Evolutionary conservation across 2,113 vertebrate species (phyloP).

Genomic region (Ahaetulla prasina): DNA sequence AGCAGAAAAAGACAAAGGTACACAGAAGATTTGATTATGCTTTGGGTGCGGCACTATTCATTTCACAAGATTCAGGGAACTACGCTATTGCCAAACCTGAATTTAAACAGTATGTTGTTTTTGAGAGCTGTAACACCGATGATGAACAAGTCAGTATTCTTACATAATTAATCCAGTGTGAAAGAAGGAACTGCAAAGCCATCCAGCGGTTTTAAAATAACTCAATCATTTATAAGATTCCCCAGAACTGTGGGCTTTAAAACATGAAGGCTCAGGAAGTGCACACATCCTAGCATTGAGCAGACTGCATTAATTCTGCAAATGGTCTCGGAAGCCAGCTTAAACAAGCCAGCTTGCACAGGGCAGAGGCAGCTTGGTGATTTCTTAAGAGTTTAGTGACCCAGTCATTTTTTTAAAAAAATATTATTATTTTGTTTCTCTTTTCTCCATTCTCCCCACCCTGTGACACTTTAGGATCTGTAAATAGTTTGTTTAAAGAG

Average conservation of each 20-base stretch:
- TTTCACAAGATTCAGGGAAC: slow-evolving; percentile 72
- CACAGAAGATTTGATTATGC: slow-evolving; percentile 82
- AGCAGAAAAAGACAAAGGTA: slow-evolving; percentile 79
- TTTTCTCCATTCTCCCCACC: neutral
- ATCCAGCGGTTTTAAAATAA: slow-evolving; percentile 81
- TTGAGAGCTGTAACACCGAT: slow-evolving; percentile 78
- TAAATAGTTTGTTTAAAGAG: slow-evolving; percentile 21
- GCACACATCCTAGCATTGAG: slow-evolving; percentile 60
- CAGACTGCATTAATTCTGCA: slow-evolving; percentile 59
- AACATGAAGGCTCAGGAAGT: slow-evolving; percentile 69
- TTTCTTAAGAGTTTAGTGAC: slow-evolving; percentile 14
- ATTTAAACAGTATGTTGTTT: slow-evolving; percentile 86
- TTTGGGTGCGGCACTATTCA: slow-evolving; percentile 84
- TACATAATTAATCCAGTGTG: slow-evolving; percentile 83
- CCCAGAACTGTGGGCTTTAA: slow-evolving; percentile 70
- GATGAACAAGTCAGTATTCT: slow-evolving; percentile 80
- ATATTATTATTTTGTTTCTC: no score
- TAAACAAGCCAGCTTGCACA: neutral
- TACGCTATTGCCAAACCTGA: slow-evolving; percentile 76
- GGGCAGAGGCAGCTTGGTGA: slow-evolving; percentile 13
- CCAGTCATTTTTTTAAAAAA: neutral
- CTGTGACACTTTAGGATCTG: neutral
- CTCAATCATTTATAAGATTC: slow-evolving; percentile 73
- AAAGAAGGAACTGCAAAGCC: slow-evolving; percentile 74
- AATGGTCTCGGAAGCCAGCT: slow-evolving; percentile 45